Evolutionary conservation across 1,140 invertebrate genomes (phyloP), one percentile per base, ranked within the genome.

Genomic region (Matsumurasca onukii): DNA sequence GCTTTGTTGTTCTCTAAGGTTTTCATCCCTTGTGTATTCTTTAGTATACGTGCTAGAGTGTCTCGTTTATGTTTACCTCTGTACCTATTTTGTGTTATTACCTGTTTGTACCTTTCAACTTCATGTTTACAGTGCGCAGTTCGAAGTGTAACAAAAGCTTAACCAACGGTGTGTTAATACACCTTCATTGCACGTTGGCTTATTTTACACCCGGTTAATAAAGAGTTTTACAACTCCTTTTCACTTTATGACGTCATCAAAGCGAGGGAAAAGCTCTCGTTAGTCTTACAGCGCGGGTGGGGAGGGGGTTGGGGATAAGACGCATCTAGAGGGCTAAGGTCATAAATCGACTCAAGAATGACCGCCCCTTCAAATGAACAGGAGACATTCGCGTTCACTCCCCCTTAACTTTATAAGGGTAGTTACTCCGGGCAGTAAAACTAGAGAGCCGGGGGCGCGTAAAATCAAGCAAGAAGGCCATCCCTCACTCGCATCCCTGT

Each of bases 321-420:
- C 3, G 3, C 13, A 13, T 22, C 15, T 29, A 59, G 55, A 29
- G 24, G 25, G 55, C 5, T 13, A 39, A 59, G 22, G 55, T 29
- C 55, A 29, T 59, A 59, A 59, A 59, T 59, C 55, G 55, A 52
- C 55, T 59, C 25, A 29, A 5, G 15, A 59, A 59, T 59, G 55
- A 59, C 55, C 55, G 55, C 9, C 15, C 55, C 25, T 39, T 22
- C 12, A 12, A 52, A 52, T 52, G 49, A 52, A 59, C 25, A 22
- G 15, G 3, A 25, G 34, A 17, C 34, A 39, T 39, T 39, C 34
- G 17, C 34, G 5, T 39, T 39, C 34, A 39, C 34, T 39, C 34
- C 34, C 34, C 34, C 34, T 9, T 5, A 39, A 39, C 34, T 39
- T 39, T 39, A 39, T 39, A 39, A 39, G 34, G 34, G 34, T 17